Percentiles rank a stretch among this genome's conserved stretches.
Conservation (phyloP, 2,888 invertebrate species). For the Volucella inanis region DNA sequence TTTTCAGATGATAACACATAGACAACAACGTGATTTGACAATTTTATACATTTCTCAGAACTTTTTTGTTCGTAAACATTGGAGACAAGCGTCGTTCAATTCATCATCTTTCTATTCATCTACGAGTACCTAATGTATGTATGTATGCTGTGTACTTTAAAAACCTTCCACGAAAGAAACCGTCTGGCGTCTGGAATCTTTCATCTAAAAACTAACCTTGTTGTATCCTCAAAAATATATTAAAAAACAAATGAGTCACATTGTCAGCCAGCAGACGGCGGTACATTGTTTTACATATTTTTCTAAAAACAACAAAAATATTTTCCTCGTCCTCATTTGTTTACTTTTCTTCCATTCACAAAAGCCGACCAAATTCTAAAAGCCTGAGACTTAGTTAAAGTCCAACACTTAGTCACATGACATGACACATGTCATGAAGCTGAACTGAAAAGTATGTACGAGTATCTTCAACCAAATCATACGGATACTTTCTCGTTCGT, state of each 20-base stretch:
- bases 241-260: conserved; percentile 48
- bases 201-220: neutral
- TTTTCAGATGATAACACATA: too few species aligned
- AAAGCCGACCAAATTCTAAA: neutral
- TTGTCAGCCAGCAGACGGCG: conserved; percentile 21
- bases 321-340: conserved; percentile 4
- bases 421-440: conserved; percentile 57
- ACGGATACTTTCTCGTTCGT: conserved; percentile 36
- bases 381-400: conserved; percentile 29
- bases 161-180: too few species aligned
- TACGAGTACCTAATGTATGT: too few species aligned
- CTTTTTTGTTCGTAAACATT: too few species aligned
- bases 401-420: conserved; percentile 57
- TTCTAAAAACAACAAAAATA: neutral
- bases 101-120: too few species aligned
- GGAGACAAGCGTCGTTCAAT: too few species aligned
- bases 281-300: conserved; percentile 30
- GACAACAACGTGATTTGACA: too few species aligned
- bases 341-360: conserved; percentile 34
- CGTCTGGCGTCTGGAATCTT: too few species aligned
- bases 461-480: neutral
- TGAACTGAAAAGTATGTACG: conserved; percentile 12
- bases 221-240: conserved; percentile 27
- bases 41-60: too few species aligned
- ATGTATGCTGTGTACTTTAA: too few species aligned